Base-by-base conservation (phyloP, 2,797 vertebrate species). In the Periparus ater region DNA sequence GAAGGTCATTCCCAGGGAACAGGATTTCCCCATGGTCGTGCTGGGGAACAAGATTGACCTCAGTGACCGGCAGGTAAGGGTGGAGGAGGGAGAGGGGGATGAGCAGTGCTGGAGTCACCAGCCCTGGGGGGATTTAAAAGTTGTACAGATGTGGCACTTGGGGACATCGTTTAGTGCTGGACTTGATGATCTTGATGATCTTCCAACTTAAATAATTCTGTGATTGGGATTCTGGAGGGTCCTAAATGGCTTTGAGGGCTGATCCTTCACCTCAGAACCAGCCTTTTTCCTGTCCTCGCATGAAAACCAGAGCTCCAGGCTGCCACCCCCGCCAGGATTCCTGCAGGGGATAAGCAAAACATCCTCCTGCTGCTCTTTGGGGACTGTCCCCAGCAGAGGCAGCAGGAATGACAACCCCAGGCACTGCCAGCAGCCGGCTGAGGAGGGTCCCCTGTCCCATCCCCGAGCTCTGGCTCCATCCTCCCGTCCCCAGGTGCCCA, bases 11-110 rank as follows among this genome's bases (percentile, higher is more conserved):
- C 92, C 98, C 4, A 66, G 93, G 75, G 97, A 97, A 2, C 87
- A 96, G 57, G 96, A 95, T 57, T 98, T 98, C 81, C 98, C 98
- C 58, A 98, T 98, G 95, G 97, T 98, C 1, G 97, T 98, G 78
- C 92, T 98, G 92, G 98, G 98, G 42, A 98, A 98, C 94, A 98
- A 98, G 92, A 98, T 98, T 4, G 98, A 98, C 85, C 74, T 98
- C 80, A 80, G 75, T 1, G 97, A 98, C 22, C 97, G 98, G 32
- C 97, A 98, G 98, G 98, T 98, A 94, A 74, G 91, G 74, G 17
- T 2, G 30, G 44, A 55, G 63, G 22, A 44, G 67, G 13, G 48
- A 5, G 8, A 13, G 32, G 0, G 10, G 42, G 3, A 4, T 0
- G 2, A 23, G 44, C 21, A 40, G 62, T 2, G 47, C 1, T 19